A percentile compares a stretch with the other conserved stretches of the same genome.
Evolutionary conservation across 2,113 vertebrate species (phyloP).

Genomic region (Oncorhynchus nerka): DNA sequence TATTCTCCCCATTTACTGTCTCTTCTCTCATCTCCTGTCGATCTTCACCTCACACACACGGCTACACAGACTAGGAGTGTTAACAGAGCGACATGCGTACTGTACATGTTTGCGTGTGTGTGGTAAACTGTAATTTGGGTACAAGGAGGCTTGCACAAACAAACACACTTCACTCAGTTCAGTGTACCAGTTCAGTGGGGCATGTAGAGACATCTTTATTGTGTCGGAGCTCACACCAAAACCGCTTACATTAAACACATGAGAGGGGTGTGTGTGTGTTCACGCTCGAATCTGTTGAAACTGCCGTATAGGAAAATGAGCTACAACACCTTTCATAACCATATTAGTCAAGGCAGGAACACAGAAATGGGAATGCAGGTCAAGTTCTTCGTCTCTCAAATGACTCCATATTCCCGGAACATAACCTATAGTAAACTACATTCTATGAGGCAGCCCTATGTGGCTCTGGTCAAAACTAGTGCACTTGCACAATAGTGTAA

Average conservation of each 20-base stretch:
- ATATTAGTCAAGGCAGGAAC: neutral
- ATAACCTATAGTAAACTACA: too few relatives aligned
- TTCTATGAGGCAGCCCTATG: too few relatives aligned
- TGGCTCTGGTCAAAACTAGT: too few relatives aligned
- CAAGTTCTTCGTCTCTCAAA: too few relatives aligned
- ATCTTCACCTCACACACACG: neutral
- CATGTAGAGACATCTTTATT: conserved; percentile 11
- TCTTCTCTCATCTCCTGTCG: neutral
- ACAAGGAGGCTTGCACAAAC: conserved; percentile 28
- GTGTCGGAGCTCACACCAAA: neutral
- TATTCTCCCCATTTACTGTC: neutral
- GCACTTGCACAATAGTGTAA: conserved; percentile 1
- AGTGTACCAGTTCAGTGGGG: neutral
- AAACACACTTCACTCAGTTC: conserved; percentile 10
- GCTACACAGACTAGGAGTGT: neutral
- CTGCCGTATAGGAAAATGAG: neutral
- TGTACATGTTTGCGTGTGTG: conserved; percentile 9
- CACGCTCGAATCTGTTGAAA: neutral
- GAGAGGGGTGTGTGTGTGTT: neutral
- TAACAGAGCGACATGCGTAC: neutral
- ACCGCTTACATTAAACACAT: neutral
- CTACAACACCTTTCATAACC: neutral
- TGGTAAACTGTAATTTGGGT: conserved; percentile 36
- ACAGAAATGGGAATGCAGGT: neutral
- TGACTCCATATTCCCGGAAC: neutral